These are phyloP conservation scores for Melanophora roralis DNA, from an alignment of 2,888 invertebrate species.

Conservation along the genomic window DNA sequence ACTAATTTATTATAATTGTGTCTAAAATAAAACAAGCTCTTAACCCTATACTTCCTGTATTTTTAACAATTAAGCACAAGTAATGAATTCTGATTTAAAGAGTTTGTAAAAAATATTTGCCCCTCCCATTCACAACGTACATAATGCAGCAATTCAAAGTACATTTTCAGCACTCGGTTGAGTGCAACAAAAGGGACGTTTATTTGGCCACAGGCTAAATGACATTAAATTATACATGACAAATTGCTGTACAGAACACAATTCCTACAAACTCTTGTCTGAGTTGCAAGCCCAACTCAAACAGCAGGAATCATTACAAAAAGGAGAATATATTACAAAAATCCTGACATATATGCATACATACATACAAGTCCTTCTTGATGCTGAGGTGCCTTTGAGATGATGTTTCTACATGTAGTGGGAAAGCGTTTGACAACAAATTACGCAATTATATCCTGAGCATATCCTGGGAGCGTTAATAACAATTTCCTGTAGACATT, in stretches of 20 bases:
- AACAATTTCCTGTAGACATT: conserved; percentile 58
- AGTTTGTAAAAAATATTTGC: neutral
- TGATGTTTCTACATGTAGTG: conserved; percentile 39
- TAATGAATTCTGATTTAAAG: neutral
- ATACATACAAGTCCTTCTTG: neutral
- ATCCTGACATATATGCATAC: neutral
- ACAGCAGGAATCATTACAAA: conserved; percentile 33
- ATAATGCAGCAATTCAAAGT: neutral
- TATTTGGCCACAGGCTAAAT: conserved; percentile 73
- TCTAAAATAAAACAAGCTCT: conserved; percentile 9
- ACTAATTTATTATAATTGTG: too few relatives aligned
- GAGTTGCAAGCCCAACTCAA: conserved; percentile 25
- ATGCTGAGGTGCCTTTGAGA: neutral
- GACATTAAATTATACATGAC: conserved; percentile 71
- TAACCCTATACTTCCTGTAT: conserved; percentile 43
- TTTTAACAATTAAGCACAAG: neutral
- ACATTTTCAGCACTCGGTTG: conserved; percentile 6
- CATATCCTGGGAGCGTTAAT: conserved; percentile 69
- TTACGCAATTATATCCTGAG: conserved; percentile 71
- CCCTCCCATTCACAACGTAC: neutral
- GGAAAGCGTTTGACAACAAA: conserved; percentile 72
- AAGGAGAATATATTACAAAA: neutral
- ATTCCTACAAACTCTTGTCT: conserved; percentile 28
- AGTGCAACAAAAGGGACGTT: conserved; percentile 64
- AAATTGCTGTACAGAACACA: conserved; percentile 41